These are phyloP conservation scores for Siniperca obscura DNA, from an alignment of 2,797 vertebrate genomes.

Conservation along the genomic window DNA sequence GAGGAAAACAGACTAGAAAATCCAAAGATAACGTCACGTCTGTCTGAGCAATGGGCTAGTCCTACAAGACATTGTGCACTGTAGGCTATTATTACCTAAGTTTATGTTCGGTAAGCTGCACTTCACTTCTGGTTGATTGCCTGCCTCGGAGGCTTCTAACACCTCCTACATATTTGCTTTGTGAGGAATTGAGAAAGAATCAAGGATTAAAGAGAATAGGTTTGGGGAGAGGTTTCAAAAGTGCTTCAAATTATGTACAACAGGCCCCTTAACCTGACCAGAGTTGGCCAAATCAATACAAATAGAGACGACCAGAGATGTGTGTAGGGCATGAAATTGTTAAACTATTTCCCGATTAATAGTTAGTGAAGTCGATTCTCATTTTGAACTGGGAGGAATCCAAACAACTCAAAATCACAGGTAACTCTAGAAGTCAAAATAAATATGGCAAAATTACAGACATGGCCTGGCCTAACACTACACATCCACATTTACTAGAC, in stretches of 20 bases:
- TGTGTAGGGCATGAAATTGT: not conserved
- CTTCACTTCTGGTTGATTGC: not conserved
- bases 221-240: constrained; percentile 1
- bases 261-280: not conserved
- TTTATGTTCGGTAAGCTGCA: not conserved
- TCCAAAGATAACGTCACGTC: constrained; percentile 5
- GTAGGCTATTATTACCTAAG: not conserved
- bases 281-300: not conserved
- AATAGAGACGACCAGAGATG: not conserved
- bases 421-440: not conserved
- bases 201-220: not conserved
- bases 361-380: not conserved
- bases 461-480: not conserved
- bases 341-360: not conserved
- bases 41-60: not conserved
- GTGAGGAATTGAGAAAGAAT: not conserved
- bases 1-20: not conserved
- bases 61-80: not conserved
- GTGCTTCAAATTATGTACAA: not conserved
- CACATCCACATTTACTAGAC: constrained; percentile 6
- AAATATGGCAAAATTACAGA: not conserved
- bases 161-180: not conserved
- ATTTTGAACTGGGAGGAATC: not conserved
- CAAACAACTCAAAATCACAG: not conserved
- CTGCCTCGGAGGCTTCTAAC: not conserved